Percentiles rank a stretch among this genome's conserved stretches.
These are phyloP conservation scores for honey bee (Apis mellifera) DNA, from an alignment of 1,140 invertebrate species.

Conservation along the genomic window DNA sequence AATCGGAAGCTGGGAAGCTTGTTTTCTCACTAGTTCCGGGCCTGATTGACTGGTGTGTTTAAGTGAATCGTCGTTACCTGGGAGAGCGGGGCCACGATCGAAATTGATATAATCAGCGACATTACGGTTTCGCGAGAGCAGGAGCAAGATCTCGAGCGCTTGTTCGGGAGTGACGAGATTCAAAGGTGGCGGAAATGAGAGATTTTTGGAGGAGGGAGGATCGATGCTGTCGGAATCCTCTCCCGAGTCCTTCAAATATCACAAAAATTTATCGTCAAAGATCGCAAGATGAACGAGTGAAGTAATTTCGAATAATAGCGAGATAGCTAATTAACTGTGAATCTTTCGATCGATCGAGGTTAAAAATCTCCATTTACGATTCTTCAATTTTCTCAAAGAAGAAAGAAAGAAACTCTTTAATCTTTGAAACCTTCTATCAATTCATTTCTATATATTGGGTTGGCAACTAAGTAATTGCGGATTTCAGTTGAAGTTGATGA, in stretches of 20 bases:
- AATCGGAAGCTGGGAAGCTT: too few relatives aligned
- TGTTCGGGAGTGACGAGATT: constrained; percentile 70
- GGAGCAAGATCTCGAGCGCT: constrained; percentile 70
- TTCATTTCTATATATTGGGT: too few relatives aligned
- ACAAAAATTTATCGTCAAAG: constrained; percentile 55
- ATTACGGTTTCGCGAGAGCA: constrained; percentile 64
- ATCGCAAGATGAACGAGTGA: background rate
- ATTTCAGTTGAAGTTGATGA: too few relatives aligned
- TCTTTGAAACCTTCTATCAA: too few relatives aligned
- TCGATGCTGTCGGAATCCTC: constrained; percentile 64
- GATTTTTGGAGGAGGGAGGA: constrained; percentile 52
- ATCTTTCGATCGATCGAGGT: background rate
- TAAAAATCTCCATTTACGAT: too few relatives aligned
- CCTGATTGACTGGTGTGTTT: constrained; percentile 42
- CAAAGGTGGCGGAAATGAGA: constrained; percentile 58
- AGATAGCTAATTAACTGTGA: too few relatives aligned
- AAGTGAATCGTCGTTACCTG: constrained; percentile 18
- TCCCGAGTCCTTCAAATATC: constrained; percentile 74
- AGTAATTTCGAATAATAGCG: too few relatives aligned
- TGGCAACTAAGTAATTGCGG: too few relatives aligned
- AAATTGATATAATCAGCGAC: constrained; percentile 26
- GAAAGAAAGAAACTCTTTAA: too few relatives aligned
- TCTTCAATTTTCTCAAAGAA: too few relatives aligned
- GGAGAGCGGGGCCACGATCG: constrained; percentile 19
- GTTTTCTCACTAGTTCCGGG: background rate